Base-by-base conservation (phyloP, 2,113 vertebrate genomes). In the Daubentonia madagascariensis region DNA sequence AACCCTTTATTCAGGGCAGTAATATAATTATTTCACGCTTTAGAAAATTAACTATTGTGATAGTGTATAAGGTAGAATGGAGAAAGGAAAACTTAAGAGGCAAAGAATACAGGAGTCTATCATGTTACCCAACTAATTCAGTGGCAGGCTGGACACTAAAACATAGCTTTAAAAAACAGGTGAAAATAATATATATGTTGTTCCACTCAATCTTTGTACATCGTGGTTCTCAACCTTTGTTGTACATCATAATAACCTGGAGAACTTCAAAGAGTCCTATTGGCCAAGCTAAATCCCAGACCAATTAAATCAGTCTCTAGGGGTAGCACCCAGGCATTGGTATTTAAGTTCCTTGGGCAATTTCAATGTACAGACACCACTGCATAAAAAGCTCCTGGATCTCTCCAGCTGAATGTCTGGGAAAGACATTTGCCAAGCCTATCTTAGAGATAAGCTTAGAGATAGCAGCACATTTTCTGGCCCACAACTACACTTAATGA, bases 11-110 rank as follows among this genome's bases (percentile, higher is more conserved):
- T 32, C 30, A 75, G 48, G 35, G 13, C 17, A 83, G 11, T n/a
- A 37, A 85, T 37, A 78, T 68, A 75, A 96, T 80, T 85, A 83
- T 87, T 95, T 95, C 86, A 91, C 67, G 25, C 10, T 45, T 86
- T 80, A 68, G 48, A 89, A 68, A 91, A 89, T 75, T 16, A 92
- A 79, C 40, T 73, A 81, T 20, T 72, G 52, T 43, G 57, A 93
- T 35, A 83, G 18, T 54, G 6, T 16, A 87, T 50, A 96, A 96
- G 63, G 61, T 5, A 92, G 40, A 95, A 37, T 67, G 45, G 1
- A 88, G 17, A 25, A 12, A 84, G 48, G 8, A 96, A 95, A 89
- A 84, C 4, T 4, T 54, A 85, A 85, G 23, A 89, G 50, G 25
- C 48, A 85, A 28, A 96, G 20, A 70, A 97, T 54, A 61, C 1